Evolutionary conservation across 1,140 invertebrate species (phyloP), one percentile per base, ranked within the genome.

Genomic region (Agraylea sexmaculata): DNA sequence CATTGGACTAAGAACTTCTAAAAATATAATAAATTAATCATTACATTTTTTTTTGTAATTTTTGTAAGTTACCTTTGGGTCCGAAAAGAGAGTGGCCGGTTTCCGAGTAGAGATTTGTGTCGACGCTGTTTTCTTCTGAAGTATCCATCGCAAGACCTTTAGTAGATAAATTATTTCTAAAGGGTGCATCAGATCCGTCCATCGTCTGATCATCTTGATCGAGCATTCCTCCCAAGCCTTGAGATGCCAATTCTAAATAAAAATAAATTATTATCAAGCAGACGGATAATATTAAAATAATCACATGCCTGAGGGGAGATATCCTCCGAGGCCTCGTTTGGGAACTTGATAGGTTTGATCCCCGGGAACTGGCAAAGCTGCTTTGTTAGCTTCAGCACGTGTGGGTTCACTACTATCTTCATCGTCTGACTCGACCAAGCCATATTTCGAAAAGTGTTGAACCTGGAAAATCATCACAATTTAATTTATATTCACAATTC

Each of bases 401-500:
- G 7, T 57, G 6, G 54, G 54, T 29, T 62, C 59, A 6, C 52
- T 42, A 8, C 72, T 73, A 19, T 83, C 80, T 25, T 90, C 88
- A 45, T 91, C 87, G 54, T 93, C 88, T 0, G 83, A 86, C 52
- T 94, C 91, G 40, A 81, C 80, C 5, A 95, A 64, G 2, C 88
- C 90, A 62, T 98, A 97, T 57, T 96, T 96, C 1, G 91, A 95
- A 61, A 97, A 98, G 65, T 97, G 93, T 43, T 91, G 82, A 18
- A 94, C 90, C 78, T 83, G 55, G 13, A 39, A 42, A 38, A 31
- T 15, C 28, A 47, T 28, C 13, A 35, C 7, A 33, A 10, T 8
- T 6, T 10, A 5, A 16, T 6, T 39, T 12, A 35, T 13, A 8
- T 39, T 25, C 19, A 22, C 12, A 22, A 16, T 41, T 12, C 4